Evolutionary conservation across 2,888 invertebrate species (phyloP), one percentile per base, ranked within the genome.

Genomic region (Leuctra nigra): DNA sequence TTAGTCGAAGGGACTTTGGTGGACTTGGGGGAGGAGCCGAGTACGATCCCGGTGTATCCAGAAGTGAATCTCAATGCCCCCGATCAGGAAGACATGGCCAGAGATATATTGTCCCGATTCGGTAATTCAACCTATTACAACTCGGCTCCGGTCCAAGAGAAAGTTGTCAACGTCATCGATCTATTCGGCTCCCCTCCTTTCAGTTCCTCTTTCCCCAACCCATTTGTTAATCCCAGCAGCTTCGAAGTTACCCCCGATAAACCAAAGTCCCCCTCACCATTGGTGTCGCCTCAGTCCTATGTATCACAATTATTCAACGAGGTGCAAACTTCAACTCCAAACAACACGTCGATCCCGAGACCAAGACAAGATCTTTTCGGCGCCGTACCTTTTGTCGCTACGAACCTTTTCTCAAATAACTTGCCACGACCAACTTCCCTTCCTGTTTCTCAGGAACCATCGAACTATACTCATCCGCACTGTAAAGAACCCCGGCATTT

Each of bases 141-240:
- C 9, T 22, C 16, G 23, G 33, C 53, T 7, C 20, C 20, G 38
- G 29, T 23, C 25, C 20, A 33, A 13, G 4, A 13, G 18, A 2
- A n/a, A 54, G 1, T 25, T 18, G 53, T 2, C 48, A 24, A 60
- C 24, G 16, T 47, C 14, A 72, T 68, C 58, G 73, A 74, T 59
- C 64, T 73, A 1, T 73, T 73, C 46, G 73, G 72, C 0, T 72
- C 73, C 0, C 72, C 71, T 2, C 71, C 73, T 0, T 73, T 73
- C 44, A 67, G 64, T 54, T 68, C 69, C 2, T 64, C 64, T 7
- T 70, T 69, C 47, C 64, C 65, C n/a, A 70, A 71, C 65, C 69
- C 70, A 0, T 72, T 73, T 55, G 65, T 24, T 41, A 18, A 22
- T 46, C 47, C 20, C 16, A n/a, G n/a, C n/a, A n/a, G n/a, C n/a